These are phyloP conservation scores for Betta splendens DNA, from an alignment of 2,797 vertebrate genomes.

Conservation along the genomic window DNA sequence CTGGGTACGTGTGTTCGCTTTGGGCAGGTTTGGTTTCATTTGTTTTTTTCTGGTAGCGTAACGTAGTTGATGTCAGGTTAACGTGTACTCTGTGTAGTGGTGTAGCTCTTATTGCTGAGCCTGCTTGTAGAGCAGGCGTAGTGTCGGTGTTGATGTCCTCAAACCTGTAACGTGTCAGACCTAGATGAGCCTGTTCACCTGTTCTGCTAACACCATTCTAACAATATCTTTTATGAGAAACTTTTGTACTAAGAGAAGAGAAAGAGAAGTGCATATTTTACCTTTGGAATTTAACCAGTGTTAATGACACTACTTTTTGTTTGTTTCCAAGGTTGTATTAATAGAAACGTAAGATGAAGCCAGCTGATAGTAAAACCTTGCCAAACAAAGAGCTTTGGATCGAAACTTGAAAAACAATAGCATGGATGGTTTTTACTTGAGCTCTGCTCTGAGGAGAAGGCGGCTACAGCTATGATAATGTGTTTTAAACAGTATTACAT, in stretches of 20 bases:
- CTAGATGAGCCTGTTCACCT: constrained; percentile 70
- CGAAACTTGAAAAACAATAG: constrained; percentile 80
- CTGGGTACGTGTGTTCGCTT: constrained; percentile 35
- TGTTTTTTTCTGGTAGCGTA: constrained; percentile 72
- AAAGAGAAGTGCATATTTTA: constrained; percentile 64
- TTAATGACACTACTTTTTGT: constrained; percentile 61
- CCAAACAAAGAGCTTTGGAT: constrained; percentile 82
- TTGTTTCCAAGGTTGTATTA: constrained; percentile 51
- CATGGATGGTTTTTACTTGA: constrained; percentile 62
- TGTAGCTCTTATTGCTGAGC: constrained; percentile 72
- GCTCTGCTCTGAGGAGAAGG: constrained; percentile 45
- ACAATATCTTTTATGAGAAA: constrained; percentile 69
- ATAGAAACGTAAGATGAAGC: constrained; percentile 50
- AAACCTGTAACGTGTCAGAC: constrained; percentile 77
- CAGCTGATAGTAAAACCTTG: constrained; percentile 77
- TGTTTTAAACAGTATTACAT: constrained; percentile 32
- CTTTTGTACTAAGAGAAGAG: constrained; percentile 78
- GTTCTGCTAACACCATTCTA: constrained; percentile 75
- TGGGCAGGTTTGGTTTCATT: constrained; percentile 40
- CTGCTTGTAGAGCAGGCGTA: constrained; percentile 74
- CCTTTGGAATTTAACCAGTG: constrained; percentile 69
- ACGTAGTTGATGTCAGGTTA: constrained; percentile 72
- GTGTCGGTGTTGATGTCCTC: constrained; percentile 74
- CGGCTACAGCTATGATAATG: constrained; percentile 44
- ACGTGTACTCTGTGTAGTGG: constrained; percentile 75